Percentiles rank a stretch among this genome's conserved stretches.
phyloP scores from a whole-genome alignment of 2,888 invertebrate genomes.

The Octonoba sinensis region DNA sequence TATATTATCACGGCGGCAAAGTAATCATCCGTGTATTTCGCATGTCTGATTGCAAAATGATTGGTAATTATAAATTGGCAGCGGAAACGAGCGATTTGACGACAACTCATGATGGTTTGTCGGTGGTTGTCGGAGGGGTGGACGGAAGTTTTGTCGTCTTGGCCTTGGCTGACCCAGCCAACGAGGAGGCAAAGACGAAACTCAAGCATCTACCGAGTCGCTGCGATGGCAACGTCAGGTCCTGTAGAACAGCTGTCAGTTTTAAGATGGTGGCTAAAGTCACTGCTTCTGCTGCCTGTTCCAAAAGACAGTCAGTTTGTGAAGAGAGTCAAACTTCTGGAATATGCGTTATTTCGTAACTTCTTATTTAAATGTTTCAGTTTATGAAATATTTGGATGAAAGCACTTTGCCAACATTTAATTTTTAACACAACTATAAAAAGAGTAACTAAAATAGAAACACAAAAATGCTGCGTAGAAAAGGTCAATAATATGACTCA shows the following conservation, averaged over 20 bases:
- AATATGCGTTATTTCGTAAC: conserved; percentile 28
- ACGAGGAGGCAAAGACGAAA: conserved; percentile 78
- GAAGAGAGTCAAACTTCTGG: conserved; percentile 50
- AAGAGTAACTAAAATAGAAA: too few species aligned
- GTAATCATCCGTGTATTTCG: conserved; percentile 94
- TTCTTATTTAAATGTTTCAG: background rate
- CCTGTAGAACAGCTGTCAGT: conserved; percentile 37
- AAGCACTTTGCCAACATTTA: too few species aligned
- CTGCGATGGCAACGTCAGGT: conserved; percentile 72
- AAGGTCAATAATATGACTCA: too few species aligned
- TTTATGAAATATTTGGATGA: too few species aligned
- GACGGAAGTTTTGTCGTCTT: conserved; percentile 95
- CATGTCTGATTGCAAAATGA: conserved; percentile 87
- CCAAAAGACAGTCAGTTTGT: conserved; percentile 48
- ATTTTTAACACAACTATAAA: too few species aligned
- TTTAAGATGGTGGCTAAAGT: conserved; percentile 65
- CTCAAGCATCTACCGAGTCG: conserved; percentile 80
- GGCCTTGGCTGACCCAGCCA: conserved; percentile 81
- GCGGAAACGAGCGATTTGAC: conserved; percentile 90
- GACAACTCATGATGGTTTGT: conserved; percentile 82
- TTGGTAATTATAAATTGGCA: conserved; percentile 90
- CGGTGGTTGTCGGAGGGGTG: conserved; percentile 84
- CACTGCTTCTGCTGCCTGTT: conserved; percentile 55
- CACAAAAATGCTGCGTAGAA: too few species aligned
- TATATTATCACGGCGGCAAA: conserved; percentile 96